These are phyloP conservation scores for Busseola fusca DNA, from an alignment of 2,888 invertebrate species.

Conservation along the genomic window DNA sequence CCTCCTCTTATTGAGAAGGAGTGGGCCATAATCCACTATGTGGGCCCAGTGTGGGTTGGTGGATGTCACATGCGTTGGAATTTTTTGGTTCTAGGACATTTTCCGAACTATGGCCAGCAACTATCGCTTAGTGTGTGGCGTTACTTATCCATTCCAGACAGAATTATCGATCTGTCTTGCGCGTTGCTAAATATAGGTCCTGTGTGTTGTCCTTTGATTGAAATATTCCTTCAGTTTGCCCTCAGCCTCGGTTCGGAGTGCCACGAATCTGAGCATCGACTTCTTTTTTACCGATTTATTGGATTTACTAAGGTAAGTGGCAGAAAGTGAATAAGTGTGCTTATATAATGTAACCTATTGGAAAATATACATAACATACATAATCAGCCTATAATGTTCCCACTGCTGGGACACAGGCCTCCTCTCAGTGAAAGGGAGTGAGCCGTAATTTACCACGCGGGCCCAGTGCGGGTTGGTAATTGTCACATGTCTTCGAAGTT, in stretches of 20 bases:
- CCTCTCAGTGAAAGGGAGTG: too few species aligned
- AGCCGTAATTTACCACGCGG: too few species aligned
- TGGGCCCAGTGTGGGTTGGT: too few species aligned
- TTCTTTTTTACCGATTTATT: neutral
- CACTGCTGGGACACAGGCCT: too few species aligned
- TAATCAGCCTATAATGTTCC: too few species aligned
- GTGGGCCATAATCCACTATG: too few species aligned
- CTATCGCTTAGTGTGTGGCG: neutral
- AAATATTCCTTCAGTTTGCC: conserved; percentile 18
- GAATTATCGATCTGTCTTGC: conserved; percentile 25
- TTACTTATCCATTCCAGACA: conserved; percentile 13
- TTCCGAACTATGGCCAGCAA: neutral
- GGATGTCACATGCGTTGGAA: too few species aligned
- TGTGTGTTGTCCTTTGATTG: neutral
- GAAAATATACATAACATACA: too few species aligned
- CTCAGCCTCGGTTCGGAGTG: neutral
- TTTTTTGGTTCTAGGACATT: too few species aligned
- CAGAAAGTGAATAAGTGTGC: neutral
- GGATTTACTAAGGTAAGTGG: neutral
- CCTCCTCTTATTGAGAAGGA: too few species aligned
- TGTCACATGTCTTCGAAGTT: too few species aligned
- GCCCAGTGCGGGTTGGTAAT: too few species aligned
- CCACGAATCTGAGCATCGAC: neutral
- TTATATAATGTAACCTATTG: neutral
- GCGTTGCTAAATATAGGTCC: neutral